Evolutionary conservation across 1,140 invertebrate genomes (phyloP).

Genomic region (Drosophila parabipectinata): DNA sequence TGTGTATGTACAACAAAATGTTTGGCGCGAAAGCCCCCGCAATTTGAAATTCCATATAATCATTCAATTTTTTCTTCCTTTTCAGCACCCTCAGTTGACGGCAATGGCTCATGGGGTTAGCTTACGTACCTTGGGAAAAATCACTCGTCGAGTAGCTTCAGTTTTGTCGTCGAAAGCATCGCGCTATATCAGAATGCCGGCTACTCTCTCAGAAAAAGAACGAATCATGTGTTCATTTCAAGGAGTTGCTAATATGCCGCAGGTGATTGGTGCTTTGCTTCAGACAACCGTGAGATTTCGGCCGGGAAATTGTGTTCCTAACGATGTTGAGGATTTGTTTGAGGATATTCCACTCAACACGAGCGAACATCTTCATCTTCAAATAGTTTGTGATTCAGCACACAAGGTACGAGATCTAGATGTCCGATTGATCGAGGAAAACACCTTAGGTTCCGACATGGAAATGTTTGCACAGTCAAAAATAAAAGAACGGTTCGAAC

Average conservation of each 20-base stretch:
- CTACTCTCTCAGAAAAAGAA: slow-evolving; percentile 72
- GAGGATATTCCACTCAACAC: slow-evolving; percentile 2
- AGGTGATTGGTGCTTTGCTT: slow-evolving; percentile 68
- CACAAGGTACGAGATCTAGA: slow-evolving; percentile 73
- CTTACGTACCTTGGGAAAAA: slow-evolving; percentile 64
- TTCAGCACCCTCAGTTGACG: slow-evolving; percentile 66
- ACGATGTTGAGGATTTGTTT: slow-evolving; percentile 1
- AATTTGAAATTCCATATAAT: neutral
- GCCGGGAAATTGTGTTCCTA: slow-evolving; percentile 5
- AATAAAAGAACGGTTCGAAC: slow-evolving; percentile 74
- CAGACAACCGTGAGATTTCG: slow-evolving; percentile 54
- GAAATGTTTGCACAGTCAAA: slow-evolving; percentile 63
- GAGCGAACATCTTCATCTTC: slow-evolving; percentile 58
- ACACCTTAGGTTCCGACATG: slow-evolving; percentile 23
- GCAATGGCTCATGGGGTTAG: slow-evolving; percentile 65
- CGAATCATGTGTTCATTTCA: slow-evolving; percentile 68
- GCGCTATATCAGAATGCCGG: slow-evolving; percentile 72
- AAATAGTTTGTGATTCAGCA: slow-evolving; percentile 67
- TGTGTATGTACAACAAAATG: slow-evolving; percentile 25
- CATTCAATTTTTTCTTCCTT: neutral
- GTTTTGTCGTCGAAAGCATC: slow-evolving; percentile 72
- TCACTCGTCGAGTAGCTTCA: slow-evolving; percentile 65
- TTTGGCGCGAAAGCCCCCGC: neutral
- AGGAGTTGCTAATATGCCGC: slow-evolving; percentile 66
- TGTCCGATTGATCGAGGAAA: slow-evolving; percentile 55